Conservation (phyloP, 2,888 invertebrate genomes). For the Rhamphomyia laevipes region DNA sequence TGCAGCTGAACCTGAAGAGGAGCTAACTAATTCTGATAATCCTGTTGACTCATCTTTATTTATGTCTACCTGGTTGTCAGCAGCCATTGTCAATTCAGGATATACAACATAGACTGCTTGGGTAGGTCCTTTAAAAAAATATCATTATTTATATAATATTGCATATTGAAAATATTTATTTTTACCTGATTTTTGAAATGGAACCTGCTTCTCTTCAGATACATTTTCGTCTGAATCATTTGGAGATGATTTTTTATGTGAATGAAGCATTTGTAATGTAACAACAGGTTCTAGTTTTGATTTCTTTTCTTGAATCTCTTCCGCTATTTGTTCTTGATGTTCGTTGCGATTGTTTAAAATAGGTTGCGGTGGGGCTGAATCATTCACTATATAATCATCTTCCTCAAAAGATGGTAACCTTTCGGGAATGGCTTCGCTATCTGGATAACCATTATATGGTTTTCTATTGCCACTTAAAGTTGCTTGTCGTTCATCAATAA, state of each 20-base stretch:
- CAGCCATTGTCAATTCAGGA: conserved; percentile 17
- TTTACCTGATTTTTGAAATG: neutral
- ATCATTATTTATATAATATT: conserved; percentile 3
- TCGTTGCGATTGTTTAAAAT: conserved; percentile 27
- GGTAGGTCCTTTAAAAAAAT: conserved; percentile 4
- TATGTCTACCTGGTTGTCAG: conserved; percentile 4
- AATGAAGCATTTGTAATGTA: conserved; percentile 58
- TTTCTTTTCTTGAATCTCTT: neutral
- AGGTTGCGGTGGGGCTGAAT: conserved; percentile 35
- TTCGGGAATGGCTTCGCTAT: conserved; percentile 15
- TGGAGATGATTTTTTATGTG: conserved; percentile 35
- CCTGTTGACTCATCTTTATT: conserved; percentile 14
- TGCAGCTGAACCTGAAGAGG: conserved; percentile 17
- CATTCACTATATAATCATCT: conserved; percentile 37
- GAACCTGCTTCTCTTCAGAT: conserved; percentile 13
- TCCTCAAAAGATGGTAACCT: conserved; percentile 30
- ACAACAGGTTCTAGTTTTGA: conserved; percentile 43
- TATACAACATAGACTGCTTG: conserved; percentile 26
- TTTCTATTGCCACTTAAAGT: conserved; percentile 12
- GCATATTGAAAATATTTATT: neutral
- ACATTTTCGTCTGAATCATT: conserved; percentile 22
- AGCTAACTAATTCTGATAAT: conserved; percentile 17
- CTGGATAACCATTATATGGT: conserved; percentile 19
- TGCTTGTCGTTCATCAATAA: conserved; percentile 24
- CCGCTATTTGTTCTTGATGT: conserved; percentile 17